Evolutionary conservation across 2,113 vertebrate species (phyloP), one percentile per base, ranked within the genome.

Genomic region (Morone saxatilis): DNA sequence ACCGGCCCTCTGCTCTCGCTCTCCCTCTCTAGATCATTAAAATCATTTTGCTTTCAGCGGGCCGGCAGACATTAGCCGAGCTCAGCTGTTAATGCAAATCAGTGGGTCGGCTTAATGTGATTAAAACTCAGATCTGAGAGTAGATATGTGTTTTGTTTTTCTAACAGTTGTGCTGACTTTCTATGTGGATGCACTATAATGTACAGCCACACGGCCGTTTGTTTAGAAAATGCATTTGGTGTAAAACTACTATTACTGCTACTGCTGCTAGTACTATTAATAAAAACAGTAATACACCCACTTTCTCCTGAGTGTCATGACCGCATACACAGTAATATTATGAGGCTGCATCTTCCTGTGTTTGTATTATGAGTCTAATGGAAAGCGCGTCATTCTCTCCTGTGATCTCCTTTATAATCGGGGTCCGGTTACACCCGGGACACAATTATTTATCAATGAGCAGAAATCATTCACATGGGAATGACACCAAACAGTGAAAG

Each of bases 61-160:
- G 63, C 4, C 60, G 7, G 31, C 84, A 79, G 73, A 67, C 75
- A 36, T 76, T 57, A 76, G 80, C 74, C 61, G 78, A 85, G 78
- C 88, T 85, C 76, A 84, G 86, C 83, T 89, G 86, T 78, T 77
- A 56, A 71, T 74, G 76, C 47, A 85, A 84, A 87, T 76, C 78
- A 72, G 53, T 76, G 59, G 60, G 5, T 83, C n/a, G 25, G 71
- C 45, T 76, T 82, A 80, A 91, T 79, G 76, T 80, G 78, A 88
- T 85, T 89, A 81, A 81, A 90, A 71, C 62, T 82, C 71, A 0
- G 59, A 66, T 81, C 71, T 80, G 61, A 85, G 56, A 57, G 57
- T 71, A 67, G 61, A 76, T 74, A 51, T 40, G 22, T 41, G 22
- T 54, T 31, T 47, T 60, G 57, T 51, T 43, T 66, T 54, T 54